Evolutionary conservation across 2,888 invertebrate genomes (phyloP), one percentile per base, ranked within the genome.

Genomic region (Synanthedon myopaeformis): DNA sequence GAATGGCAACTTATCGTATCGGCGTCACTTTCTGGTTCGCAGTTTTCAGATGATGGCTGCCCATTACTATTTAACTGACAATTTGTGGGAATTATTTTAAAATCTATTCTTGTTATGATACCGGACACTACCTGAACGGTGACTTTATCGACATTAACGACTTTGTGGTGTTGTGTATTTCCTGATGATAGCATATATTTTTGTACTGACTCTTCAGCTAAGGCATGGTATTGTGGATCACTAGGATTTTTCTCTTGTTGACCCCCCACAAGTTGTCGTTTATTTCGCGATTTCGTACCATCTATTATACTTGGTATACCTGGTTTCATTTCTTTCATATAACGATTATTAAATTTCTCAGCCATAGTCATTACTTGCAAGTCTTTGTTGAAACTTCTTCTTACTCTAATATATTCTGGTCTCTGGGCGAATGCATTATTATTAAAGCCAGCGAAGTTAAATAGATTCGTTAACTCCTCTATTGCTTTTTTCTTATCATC

Each of bases 121-220:
- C 90, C 90, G 8, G 85, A 60, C 1, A 90, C 90, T 0, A 88
- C 69, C 68, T 89, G 88, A 6, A 54, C 56, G 0, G 72, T 68
- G 0, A 79, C 87, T 5, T 74, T 70, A 2, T 71, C 58, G 6
- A 89, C 62, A 53, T 74, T 61, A 0, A 72, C 60, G 2, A 83
- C 55, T 49, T 56, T 57, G 54, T 63, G 61, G 8, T 56, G 13
- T 17, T 58, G 51, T 0, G 55, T 52, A 3, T 13, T 52, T 1
- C 62, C 60, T 11, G 55, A 51, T 5, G 23, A 41, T 51, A 55
- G 23, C 1, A 65, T 13, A 51, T 65, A 67, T 53, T 66, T 63
- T 19, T 59, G 52, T 14, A 69, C 49, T 2, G 68, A 66, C 49
- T 65, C 57, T 53, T 64, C 59, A 11, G 67, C 67, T 28, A 67